Base-by-base conservation (phyloP, 1,140 invertebrate species). In the Asbolus verrucosus region DNA sequence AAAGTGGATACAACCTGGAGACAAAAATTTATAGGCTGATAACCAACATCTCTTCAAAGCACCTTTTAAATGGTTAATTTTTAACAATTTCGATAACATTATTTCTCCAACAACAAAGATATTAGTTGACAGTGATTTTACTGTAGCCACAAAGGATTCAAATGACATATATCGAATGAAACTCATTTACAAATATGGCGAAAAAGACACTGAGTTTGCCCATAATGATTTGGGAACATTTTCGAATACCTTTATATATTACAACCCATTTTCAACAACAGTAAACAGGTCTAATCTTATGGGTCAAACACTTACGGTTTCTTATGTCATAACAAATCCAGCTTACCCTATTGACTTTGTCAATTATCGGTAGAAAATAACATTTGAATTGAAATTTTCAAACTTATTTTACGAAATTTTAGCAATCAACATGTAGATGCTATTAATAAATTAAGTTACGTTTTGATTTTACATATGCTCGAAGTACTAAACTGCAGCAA, bases 371-470 rank as follows among this genome's bases (percentile, higher is more conserved):
- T 61, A n/a, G n/a, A n/a, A n/a, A n/a, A n/a, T n/a, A n/a, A n/a
- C n/a, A n/a, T n/a, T n/a, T n/a, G n/a, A n/a, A n/a, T n/a, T n/a
- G n/a, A n/a, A n/a, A n/a, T n/a, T n/a, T n/a, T n/a, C n/a, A n/a
- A n/a, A n/a, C n/a, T 14, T 14, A 11, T 24, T 16, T 27, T 27
- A 6, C 11, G 2, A 59, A 6, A 6, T 6, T 36, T 36, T 36
- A 84, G 83, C 16, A 77, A 86, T 46, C 83, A 83, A 33, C 81
- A 85, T 59, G 80, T 86, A 46, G 86, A 88, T 69, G 79, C 85
- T 0, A 81, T 86, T 36, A 85, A 84, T 6, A 88, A 87, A 76
- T 82, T 84, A 14, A 87, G 83, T 75, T 87, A 84, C 73, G 79
- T 81, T 0, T 83, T 84, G 54, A 81, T 84, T 1, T 77, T 84